phyloP scores from a whole-genome alignment of 2,888 invertebrate genomes.

The Nymphalis c-album region DNA sequence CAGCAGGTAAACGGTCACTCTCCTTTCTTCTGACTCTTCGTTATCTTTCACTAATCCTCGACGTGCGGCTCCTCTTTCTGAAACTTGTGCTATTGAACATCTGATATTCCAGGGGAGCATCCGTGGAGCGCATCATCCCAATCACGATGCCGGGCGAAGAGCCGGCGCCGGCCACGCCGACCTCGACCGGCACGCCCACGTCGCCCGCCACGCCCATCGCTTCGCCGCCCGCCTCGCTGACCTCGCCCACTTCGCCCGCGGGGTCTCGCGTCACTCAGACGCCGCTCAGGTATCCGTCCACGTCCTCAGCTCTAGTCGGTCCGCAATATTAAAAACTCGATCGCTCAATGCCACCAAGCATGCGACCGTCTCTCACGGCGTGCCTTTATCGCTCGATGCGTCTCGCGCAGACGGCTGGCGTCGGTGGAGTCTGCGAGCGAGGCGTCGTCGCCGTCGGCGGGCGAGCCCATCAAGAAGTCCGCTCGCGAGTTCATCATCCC shows the following conservation, averaged over 20 bases:
- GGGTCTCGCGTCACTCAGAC: conserved; percentile 43
- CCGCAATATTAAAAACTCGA: no score
- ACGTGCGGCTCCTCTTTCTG: no score
- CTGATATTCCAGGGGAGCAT: conserved; percentile 61
- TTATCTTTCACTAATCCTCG: no score
- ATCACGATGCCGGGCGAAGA: conserved; percentile 66
- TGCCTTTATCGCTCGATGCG: no score
- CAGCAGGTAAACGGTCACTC: conserved; percentile 53
- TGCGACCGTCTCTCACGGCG: no score
- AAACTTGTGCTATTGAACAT: no score
- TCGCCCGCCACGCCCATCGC: conserved; percentile 38
- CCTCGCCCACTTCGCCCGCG: conserved; percentile 41
- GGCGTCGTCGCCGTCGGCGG: conserved; percentile 71
- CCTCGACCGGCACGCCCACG: conserved; percentile 27
- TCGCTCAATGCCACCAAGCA: no score
- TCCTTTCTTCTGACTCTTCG: no score
- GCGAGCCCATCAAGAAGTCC: conserved; percentile 90
- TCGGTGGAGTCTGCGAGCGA: conserved; percentile 85
- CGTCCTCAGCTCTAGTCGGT: no score
- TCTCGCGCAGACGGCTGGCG: conserved; percentile 72
- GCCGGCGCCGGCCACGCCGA: conserved; percentile 12
- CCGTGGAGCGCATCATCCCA: conserved; percentile 78
- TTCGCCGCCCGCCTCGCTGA: conserved; percentile 39
- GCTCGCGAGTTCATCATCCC: conserved; percentile 95
- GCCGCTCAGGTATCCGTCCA: conserved; percentile 49